Evolutionary conservation across 53 echinoderm and acorn worm genomes (phyloP).

Genomic region (Astropecten irregularis): DNA sequence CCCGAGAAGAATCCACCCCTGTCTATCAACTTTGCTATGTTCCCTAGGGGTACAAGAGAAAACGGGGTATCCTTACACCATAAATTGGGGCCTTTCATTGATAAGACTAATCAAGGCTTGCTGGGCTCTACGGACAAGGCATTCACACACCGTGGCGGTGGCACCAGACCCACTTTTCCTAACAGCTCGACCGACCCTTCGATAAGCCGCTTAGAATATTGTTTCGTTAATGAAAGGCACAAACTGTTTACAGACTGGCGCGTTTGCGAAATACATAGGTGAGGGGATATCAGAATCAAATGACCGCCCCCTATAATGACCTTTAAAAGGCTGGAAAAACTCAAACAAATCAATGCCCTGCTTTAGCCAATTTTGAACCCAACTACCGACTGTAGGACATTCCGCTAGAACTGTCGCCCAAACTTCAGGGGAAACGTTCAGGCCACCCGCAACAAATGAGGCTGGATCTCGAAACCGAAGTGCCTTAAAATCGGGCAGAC

Average conservation of each 20-base stretch:
- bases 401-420: background rate
- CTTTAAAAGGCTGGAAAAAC: constrained; percentile 4
- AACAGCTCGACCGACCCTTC: background rate
- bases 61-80: background rate
- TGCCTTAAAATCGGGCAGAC: background rate
- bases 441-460: constrained; percentile 13
- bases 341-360: background rate
- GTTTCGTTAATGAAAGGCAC: background rate
- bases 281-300: background rate
- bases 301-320: background rate
- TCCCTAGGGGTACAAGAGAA: background rate
- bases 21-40: background rate
- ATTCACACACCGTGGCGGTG: background rate
- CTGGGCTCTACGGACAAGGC: background rate
- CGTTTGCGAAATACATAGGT: constrained; percentile 5
- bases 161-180: background rate
- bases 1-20: background rate
- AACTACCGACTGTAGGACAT: background rate
- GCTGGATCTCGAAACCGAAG: constrained; percentile 9
- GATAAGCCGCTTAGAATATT: background rate
- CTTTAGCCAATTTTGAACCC: background rate
- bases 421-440: background rate
- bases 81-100: constrained; percentile 17
- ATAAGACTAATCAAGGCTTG: background rate
- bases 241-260: background rate